Conservation (phyloP, 2,797 vertebrate species). For the Tolypeutes matacus region DNA sequence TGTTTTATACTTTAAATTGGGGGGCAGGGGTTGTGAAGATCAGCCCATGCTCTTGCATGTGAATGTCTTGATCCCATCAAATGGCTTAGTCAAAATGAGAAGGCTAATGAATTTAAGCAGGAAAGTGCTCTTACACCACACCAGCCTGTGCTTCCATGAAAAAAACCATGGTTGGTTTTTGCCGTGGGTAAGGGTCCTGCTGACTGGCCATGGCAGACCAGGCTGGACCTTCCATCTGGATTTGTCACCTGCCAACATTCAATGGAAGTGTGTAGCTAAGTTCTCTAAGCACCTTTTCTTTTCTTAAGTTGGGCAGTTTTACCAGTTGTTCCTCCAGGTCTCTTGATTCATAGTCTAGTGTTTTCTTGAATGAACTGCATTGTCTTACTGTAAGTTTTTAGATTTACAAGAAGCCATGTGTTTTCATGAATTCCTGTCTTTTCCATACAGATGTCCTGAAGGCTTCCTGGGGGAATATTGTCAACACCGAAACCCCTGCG, state of each 20-base stretch:
- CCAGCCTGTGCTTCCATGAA: background rate
- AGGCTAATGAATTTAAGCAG: background rate
- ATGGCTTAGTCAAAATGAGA: conserved; percentile 33
- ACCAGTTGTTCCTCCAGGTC: background rate
- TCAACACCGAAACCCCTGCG: conserved; percentile 94
- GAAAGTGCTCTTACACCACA: background rate
- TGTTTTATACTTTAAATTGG: conserved; percentile 12
- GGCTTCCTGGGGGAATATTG: conserved; percentile 96
- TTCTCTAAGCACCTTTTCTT: background rate
- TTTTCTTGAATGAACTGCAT: background rate
- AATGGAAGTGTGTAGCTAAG: background rate
- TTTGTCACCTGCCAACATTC: background rate
- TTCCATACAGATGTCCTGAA: conserved; percentile 90
- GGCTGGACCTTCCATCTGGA: background rate
- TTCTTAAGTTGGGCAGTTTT: background rate
- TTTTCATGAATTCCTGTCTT: conserved; percentile 61
- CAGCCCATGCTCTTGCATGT: background rate
- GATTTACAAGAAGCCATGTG: background rate
- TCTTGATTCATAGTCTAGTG: background rate
- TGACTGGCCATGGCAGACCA: background rate
- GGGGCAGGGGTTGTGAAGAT: background rate
- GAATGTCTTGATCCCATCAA: background rate
- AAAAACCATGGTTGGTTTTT: background rate
- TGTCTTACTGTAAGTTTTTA: background rate
- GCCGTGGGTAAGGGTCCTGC: background rate